Conservation (phyloP, 2,888 invertebrate species). For the Onchidella celtica region DNA sequence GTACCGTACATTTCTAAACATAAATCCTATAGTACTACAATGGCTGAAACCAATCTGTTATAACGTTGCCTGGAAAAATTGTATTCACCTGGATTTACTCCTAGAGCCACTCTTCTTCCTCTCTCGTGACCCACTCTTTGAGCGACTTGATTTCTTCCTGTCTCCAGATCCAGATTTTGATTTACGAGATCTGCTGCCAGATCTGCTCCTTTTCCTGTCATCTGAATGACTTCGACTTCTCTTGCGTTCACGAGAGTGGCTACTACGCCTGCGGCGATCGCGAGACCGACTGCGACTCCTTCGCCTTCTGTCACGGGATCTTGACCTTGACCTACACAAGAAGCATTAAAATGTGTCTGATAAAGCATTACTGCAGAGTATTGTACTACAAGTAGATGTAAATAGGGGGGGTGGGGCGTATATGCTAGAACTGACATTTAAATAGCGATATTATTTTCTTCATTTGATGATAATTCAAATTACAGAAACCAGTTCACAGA, state of each 20-base stretch:
- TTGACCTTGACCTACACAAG: constrained; percentile 42
- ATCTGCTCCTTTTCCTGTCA: constrained; percentile 38
- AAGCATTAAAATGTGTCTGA: too few relatives aligned
- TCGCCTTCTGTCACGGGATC: constrained; percentile 48
- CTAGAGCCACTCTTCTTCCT: constrained; percentile 41
- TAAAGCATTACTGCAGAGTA: too few relatives aligned
- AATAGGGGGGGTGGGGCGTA: too few relatives aligned
- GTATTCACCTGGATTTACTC: constrained; percentile 39
- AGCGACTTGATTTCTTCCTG: constrained; percentile 30
- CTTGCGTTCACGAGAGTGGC: constrained; percentile 47
- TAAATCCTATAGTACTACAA: too few relatives aligned
- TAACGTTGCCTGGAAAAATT: too few relatives aligned
- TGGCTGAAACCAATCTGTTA: too few relatives aligned
- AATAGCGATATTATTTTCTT: too few relatives aligned
- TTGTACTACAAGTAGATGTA: too few relatives aligned
- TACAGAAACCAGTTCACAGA: too few relatives aligned
- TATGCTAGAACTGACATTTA: too few relatives aligned
- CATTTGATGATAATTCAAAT: too few relatives aligned
- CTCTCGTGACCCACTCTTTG: constrained; percentile 37
- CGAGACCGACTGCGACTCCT: constrained; percentile 44
- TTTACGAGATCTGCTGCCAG: constrained; percentile 43
- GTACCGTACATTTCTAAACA: too few relatives aligned
- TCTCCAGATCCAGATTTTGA: constrained; percentile 45
- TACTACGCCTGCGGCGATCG: constrained; percentile 43
- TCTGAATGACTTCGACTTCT: constrained; percentile 37